Evolutionary conservation across 1,140 invertebrate species (phyloP).

Genomic region (Olivierus martensii): DNA sequence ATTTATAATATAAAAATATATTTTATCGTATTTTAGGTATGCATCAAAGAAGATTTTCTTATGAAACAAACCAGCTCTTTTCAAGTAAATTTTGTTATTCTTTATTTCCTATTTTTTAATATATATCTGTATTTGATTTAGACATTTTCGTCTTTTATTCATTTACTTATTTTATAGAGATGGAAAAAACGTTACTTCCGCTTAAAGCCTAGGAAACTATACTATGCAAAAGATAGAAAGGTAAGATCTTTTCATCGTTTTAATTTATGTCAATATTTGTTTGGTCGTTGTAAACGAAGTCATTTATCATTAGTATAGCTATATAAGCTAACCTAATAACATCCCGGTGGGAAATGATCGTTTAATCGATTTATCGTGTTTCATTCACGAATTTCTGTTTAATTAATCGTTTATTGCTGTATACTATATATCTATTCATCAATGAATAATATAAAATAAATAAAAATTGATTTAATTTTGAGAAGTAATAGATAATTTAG

Average conservation of each 20-base stretch:
- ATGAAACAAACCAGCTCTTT: slow-evolving; percentile 74
- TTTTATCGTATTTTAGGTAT: slow-evolving; percentile 40
- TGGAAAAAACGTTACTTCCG: slow-evolving; percentile 72
- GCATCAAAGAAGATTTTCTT: slow-evolving; percentile 65
- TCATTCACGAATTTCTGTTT: too few relatives aligned
- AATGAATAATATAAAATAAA: too few relatives aligned
- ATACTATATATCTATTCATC: too few relatives aligned
- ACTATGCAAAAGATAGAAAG: slow-evolving; percentile 71
- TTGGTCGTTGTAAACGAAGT: neutral
- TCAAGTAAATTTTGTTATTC: slow-evolving; percentile 34
- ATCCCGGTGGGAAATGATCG: neutral
- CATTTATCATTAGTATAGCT: neutral
- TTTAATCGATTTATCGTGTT: neutral
- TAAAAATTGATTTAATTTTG: too few relatives aligned
- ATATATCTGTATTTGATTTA: neutral
- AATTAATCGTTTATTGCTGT: too few relatives aligned
- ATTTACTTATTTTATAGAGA: slow-evolving; percentile 29
- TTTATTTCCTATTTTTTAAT: slow-evolving; percentile 1
- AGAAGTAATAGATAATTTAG: too few relatives aligned
- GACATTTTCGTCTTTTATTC: neutral
- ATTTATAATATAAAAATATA: too few relatives aligned
- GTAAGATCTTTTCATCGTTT: slow-evolving; percentile 35
- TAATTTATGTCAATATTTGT: neutral
- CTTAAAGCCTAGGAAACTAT: slow-evolving; percentile 58
- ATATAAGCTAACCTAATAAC: neutral